These are phyloP conservation scores for Standfussiana lucernea DNA, from an alignment of 2,888 invertebrate genomes.

Conservation along the genomic window DNA sequence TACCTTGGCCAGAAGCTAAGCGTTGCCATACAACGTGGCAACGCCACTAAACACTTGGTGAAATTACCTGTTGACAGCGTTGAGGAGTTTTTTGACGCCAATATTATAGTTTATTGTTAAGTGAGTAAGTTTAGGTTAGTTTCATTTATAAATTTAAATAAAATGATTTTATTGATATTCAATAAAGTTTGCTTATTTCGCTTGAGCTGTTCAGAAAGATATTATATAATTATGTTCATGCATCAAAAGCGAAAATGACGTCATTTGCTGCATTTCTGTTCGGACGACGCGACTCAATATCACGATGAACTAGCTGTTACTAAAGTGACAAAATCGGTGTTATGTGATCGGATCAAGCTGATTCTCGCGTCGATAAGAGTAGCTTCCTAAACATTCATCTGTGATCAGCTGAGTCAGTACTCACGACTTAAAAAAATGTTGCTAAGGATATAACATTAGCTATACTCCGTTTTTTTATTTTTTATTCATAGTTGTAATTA, in stretches of 20 bases:
- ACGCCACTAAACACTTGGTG: background rate
- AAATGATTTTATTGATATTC: too few relatives aligned
- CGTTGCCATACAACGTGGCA: background rate
- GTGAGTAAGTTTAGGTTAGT: too few relatives aligned
- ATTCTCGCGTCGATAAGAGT: background rate
- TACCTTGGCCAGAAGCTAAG: background rate
- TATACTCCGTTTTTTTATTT: background rate
- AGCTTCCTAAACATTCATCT: background rate
- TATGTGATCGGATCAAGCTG: background rate
- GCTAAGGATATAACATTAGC: background rate
- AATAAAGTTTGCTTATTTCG: too few relatives aligned
- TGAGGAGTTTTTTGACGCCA: too few relatives aligned
- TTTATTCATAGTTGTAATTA: background rate
- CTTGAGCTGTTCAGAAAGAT: too few relatives aligned
- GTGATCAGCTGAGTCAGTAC: background rate
- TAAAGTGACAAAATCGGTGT: background rate
- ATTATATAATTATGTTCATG: too few relatives aligned
- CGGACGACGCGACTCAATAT: background rate
- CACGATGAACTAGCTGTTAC: background rate
- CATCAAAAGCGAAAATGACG: background rate
- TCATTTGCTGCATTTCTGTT: background rate
- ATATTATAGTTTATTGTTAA: too few relatives aligned
- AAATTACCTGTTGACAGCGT: background rate
- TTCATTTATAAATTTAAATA: too few relatives aligned
- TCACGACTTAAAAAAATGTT: background rate